A percentile compares a stretch with the other conserved stretches of the same genome.
Conservation (phyloP, 1,140 invertebrate genomes). For the Drosophila repletoides region DNA sequence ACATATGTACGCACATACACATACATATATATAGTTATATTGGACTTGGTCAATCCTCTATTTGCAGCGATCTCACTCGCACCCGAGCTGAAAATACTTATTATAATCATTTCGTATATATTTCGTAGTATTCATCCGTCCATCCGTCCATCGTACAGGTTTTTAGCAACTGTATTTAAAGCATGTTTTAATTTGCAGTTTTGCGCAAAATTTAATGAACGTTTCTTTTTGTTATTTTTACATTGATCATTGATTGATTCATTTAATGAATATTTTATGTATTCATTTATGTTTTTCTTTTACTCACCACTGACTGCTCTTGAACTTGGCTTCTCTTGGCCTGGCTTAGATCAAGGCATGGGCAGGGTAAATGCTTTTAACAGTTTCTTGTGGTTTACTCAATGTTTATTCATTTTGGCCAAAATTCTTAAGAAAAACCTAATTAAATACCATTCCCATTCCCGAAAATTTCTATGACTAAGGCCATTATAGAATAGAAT, state of each 20-base stretch:
- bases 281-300: constrained; percentile 24
- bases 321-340: constrained; percentile 48
- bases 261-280: constrained; percentile 44
- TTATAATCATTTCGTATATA: too few species aligned
- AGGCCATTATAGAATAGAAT: not conserved
- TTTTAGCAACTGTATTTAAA: constrained; percentile 53
- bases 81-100: constrained; percentile 19
- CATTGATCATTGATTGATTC: constrained; percentile 45
- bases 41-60: constrained; percentile 49
- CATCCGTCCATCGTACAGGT: too few species aligned
- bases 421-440: constrained; percentile 4
- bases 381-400: constrained; percentile 4
- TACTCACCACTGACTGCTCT: constrained; percentile 16
- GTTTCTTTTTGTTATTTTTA: constrained; percentile 1
- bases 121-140: constrained; percentile 10
- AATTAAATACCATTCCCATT: not conserved
- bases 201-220: constrained; percentile 30
- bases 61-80: constrained; percentile 11
- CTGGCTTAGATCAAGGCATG: constrained; percentile 20
- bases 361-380: constrained; percentile 4
- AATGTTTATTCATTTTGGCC: not conserved
- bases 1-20: too few species aligned
- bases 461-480: not conserved
- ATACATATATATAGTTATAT: too few species aligned
- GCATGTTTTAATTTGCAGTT: constrained; percentile 62